phyloP scores from a whole-genome alignment of 2,797 vertebrate genomes.

The Gallinago nigripennis region DNA sequence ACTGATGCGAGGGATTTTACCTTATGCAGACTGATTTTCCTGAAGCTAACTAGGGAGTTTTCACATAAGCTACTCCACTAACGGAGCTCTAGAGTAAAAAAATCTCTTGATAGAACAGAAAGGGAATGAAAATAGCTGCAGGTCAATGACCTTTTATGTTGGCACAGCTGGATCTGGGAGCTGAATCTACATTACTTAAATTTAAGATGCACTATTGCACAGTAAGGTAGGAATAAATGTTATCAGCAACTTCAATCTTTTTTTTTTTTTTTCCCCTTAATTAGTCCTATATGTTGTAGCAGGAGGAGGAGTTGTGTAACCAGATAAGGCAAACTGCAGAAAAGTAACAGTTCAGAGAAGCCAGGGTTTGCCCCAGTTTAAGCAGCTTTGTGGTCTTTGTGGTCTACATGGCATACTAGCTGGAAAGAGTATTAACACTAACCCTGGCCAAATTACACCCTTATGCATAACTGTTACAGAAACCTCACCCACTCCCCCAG shows the following conservation, averaged over 20 bases:
- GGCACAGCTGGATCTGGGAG: neutral
- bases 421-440: neutral
- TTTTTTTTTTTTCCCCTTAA: neutral
- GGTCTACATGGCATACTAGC: accelerated
- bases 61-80: neutral
- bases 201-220: neutral
- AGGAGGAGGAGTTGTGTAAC: neutral
- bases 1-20: too few species aligned
- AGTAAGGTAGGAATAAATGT: neutral
- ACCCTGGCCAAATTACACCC: neutral
- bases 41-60: neutral
- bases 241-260: neutral
- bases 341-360: neutral
- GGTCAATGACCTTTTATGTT: neutral
- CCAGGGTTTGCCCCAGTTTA: neutral
- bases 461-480: neutral
- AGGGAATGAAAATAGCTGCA: neutral
- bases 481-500: neutral
- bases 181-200: neutral
- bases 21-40: neutral
- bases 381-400: neutral
- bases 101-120: neutral
- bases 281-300: neutral
- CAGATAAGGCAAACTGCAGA: neutral
- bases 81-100: neutral